Base-by-base conservation (phyloP, 1,140 invertebrate species). In the Druon quercuslanigerum region DNA sequence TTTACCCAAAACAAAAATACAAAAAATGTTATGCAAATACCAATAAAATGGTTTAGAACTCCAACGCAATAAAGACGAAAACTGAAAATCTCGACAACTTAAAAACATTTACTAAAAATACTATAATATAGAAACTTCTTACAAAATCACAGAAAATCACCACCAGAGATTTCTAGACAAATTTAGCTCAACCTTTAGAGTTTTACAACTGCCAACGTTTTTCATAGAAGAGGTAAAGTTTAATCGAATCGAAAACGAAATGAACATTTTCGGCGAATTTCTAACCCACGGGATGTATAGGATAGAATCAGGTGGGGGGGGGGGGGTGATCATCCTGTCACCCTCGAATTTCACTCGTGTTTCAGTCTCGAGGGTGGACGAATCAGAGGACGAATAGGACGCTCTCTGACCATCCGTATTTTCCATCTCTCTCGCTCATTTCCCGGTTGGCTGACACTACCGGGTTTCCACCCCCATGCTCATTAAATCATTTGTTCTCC, bases 401-500 rank as follows among this genome's bases (percentile, higher is more conserved):
- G 71, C 74, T 79, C 60, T 79, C 70, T 71, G 79, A 71, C 54
- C 72, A 73, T 33, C 80, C 74, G 79, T 81, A 82, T 80, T 82
- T 83, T 82, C 77, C 56, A 70, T 83, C 76, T 83, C 86, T 79
- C 76, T 83, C 83, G 56, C 85, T 85, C 83, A 86, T 87, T 87
- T 87, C 84, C 76, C 86, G 87, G 83, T 86, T 87, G 85, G 85
- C 84, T 89, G 86, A 82, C 75, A 85, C 85, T 82, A 84, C 82
- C 83, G 84, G 82, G 75, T 84, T 86, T 87, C 83, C 84, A 86
- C 81, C 87, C 85, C 87, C 87, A 81, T 84, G 82, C 87, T 90
- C 89, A 87, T 90, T 90, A 89, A 89, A 88, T 90, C 88, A 88
- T 88, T 90, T 89, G 89, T 90, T 88, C 88, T 87, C 83, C 77